Conservation (phyloP, 2,113 vertebrate genomes). For the Vanacampus margaritifer region DNA sequence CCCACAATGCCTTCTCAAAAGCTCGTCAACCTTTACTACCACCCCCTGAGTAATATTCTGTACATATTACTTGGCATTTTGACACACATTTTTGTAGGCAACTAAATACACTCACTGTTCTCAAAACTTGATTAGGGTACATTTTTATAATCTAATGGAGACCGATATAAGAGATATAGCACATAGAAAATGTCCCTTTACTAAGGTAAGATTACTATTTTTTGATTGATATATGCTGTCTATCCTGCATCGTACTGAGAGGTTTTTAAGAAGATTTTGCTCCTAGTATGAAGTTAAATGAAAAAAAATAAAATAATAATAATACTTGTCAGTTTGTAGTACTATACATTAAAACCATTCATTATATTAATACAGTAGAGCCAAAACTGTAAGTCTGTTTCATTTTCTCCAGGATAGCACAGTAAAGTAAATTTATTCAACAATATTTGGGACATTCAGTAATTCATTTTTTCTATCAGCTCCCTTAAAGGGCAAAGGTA, state of each 20-base stretch:
- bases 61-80: slow-evolving; percentile 7
- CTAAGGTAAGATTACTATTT: neutral
- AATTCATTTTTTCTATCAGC: neutral
- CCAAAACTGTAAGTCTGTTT: neutral
- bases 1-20: slow-evolving; percentile 21
- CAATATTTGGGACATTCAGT: neutral
- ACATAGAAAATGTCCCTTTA: neutral
- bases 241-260: neutral
- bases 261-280: neutral
- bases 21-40: slow-evolving; percentile 8
- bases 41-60: neutral
- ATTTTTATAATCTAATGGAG: neutral
- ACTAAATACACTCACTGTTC: neutral
- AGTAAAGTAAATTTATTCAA: neutral
- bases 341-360: too few relatives aligned
- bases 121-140: neutral
- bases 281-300: neutral
- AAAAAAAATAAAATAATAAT: neutral
- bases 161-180: neutral
- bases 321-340: neutral
- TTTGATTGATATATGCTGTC: neutral
- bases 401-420: neutral
- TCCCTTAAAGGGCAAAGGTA: too few relatives aligned
- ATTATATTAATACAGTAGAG: neutral
- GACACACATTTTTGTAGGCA: neutral